These are phyloP conservation scores for Aporophyla nigra DNA, from an alignment of 2,888 invertebrate species.

Conservation along the genomic window DNA sequence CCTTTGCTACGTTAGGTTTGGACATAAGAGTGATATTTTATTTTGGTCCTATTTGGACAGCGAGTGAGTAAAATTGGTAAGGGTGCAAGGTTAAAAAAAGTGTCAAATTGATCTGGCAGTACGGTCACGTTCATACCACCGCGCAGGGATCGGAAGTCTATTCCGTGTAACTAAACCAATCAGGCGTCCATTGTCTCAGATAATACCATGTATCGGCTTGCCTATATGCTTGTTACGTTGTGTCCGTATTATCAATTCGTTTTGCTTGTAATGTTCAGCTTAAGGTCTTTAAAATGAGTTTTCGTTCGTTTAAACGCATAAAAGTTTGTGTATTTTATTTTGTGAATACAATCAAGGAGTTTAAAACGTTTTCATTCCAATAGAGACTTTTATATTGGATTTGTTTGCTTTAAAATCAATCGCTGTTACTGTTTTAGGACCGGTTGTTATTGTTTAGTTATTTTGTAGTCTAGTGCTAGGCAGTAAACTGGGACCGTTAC, in stretches of 20 bases:
- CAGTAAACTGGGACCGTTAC: conserved; percentile 46
- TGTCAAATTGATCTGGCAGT: conserved; percentile 81
- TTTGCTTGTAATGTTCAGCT: conserved; percentile 50
- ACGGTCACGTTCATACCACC: conserved; percentile 81
- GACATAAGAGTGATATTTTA: conserved; percentile 42
- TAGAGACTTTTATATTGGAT: conserved; percentile 1
- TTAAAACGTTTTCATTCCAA: conserved; percentile 11
- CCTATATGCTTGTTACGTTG: conserved; percentile 68
- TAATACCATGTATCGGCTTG: conserved; percentile 77
- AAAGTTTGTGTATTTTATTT: conserved; percentile 33
- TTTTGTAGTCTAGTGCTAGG: conserved; percentile 15
- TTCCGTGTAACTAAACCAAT: conserved; percentile 88
- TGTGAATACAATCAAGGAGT: neutral
- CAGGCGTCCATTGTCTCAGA: conserved; percentile 85
- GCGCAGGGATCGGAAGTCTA: conserved; percentile 81
- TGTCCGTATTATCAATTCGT: conserved; percentile 63
- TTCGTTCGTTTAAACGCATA: conserved; percentile 27
- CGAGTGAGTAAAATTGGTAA: conserved; percentile 44
- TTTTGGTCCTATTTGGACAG: conserved; percentile 31
- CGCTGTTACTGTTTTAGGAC: conserved; percentile 21
- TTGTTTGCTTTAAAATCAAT: conserved; percentile 16
- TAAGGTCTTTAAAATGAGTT: conserved; percentile 39
- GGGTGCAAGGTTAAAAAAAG: conserved; percentile 76
- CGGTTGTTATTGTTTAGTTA: conserved; percentile 15
- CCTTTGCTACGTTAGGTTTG: neutral